Evolutionary conservation across 2,888 invertebrate genomes (phyloP).

Genomic region (Rotaria macrura): DNA sequence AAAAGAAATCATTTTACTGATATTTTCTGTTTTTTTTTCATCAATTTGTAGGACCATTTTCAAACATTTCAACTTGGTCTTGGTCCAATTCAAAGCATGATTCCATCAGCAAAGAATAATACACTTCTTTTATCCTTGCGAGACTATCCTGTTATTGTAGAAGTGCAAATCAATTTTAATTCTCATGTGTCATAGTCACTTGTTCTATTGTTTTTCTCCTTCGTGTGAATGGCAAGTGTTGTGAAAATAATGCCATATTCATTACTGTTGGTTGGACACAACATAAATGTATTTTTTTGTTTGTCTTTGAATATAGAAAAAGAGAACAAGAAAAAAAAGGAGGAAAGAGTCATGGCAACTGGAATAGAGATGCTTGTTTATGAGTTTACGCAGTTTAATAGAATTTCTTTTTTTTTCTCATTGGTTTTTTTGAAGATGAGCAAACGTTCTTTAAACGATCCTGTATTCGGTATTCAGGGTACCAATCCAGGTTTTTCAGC

Average conservation of each 20-base stretch:
- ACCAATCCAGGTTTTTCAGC: not conserved
- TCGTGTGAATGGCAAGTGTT: too few species aligned
- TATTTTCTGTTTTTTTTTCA: too few species aligned
- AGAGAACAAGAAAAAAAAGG: not conserved
- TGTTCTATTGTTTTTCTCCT: too few species aligned
- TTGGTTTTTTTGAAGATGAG: not conserved
- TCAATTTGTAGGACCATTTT: not conserved
- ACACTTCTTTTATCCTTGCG: not conserved
- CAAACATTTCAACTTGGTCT: not conserved
- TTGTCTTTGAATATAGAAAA: not conserved
- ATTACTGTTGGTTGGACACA: not conserved
- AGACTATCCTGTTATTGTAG: not conserved
- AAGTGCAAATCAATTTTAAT: not conserved
- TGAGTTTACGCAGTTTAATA: not conserved
- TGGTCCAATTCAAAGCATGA: not conserved
- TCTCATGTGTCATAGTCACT: not conserved
- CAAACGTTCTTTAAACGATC: not conserved
- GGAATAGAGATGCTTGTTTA: not conserved
- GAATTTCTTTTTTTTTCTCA: not conserved
- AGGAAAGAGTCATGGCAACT: slow-evolving; percentile 1
- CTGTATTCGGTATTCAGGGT: not conserved
- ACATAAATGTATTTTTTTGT: too few species aligned
- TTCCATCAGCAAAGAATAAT: not conserved
- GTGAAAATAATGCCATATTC: too few species aligned
- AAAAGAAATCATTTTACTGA: too few species aligned